Conservation (phyloP, 2,888 invertebrate genomes). For the Tillus elongatus region DNA sequence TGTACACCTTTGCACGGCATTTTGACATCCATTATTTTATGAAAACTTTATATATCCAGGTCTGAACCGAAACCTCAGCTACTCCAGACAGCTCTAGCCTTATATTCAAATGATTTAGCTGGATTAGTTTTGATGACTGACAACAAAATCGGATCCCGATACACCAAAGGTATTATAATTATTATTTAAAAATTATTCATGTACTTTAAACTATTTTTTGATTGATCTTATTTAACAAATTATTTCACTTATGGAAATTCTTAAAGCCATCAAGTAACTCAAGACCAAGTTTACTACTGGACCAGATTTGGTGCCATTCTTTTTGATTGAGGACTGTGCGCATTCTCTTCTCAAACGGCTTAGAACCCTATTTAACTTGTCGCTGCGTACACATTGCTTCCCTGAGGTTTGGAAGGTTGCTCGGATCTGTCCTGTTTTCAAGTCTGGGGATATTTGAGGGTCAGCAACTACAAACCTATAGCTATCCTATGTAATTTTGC, state of each 20-base stretch:
- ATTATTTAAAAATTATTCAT: constrained; percentile 4
- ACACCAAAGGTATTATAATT: constrained; percentile 30
- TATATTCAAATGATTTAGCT: constrained; percentile 86
- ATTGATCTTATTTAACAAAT: constrained; percentile 2
- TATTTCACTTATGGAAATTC: background rate
- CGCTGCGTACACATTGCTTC: too few species aligned
- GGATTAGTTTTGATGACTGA: constrained; percentile 79
- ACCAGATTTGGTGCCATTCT: background rate
- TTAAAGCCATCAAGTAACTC: constrained; percentile 5
- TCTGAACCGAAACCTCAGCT: constrained; percentile 64
- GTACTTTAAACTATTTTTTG: background rate
- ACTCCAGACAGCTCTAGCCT: constrained; percentile 83
- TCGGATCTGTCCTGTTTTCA: too few species aligned
- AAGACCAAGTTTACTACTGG: background rate
- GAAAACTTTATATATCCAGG: constrained; percentile 26
- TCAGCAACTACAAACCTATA: too few species aligned
- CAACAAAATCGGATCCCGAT: constrained; percentile 38
- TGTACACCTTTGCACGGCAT: too few species aligned
- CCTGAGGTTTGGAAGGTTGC: too few species aligned
- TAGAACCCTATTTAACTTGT: too few species aligned
- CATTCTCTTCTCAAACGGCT: too few species aligned
- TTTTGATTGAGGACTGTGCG: too few species aligned
- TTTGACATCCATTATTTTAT: too few species aligned
- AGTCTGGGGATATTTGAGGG: too few species aligned
- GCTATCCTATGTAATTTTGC: too few species aligned